Base-by-base conservation (phyloP, 2,888 invertebrate genomes). In the Lepidochrysops patricia region DNA sequence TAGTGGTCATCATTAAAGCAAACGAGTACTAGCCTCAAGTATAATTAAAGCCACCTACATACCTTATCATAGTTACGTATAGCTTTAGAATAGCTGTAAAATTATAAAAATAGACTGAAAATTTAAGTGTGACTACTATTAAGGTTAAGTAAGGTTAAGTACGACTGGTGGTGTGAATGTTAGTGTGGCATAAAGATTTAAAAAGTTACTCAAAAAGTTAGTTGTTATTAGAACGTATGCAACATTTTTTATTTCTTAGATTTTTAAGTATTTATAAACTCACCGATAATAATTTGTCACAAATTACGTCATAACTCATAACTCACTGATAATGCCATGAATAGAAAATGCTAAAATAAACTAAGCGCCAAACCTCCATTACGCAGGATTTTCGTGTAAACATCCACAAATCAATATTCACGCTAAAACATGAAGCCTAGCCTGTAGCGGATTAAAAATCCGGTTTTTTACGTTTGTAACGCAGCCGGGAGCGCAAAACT, bases 1-100 rank as follows among this genome's bases (percentile, higher is more conserved):
- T 82, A 86, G 84, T 84, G 81, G 84, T 85, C 78, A 84, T 77
- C 83, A 84, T 84, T 82, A 83, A 84, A 74, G 80, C 75, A 79
- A 82, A 82, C 82, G 83, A 83, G 80, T 80, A 77, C 75, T 79
- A 80, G 82, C 80, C 73, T 64, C 79, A 72, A 81, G 84, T 81
- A 84, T 83, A 86, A 85, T 84, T 85, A 86, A 77, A 73, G 76
- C 77, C 75, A 79, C 84, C 80, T 76, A 83, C 84, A 83, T 83
- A n/a, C 83, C 82, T 84, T 85, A 86, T 84, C 85, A 79, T 80
- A 80, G 85, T 80, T 82, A 85, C 78, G 84, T 9, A 7, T 9
- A 13, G 19, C 9, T 32, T 32, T 15, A 54, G 32, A 54, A 54
- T 7, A 13, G 29, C 5, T n/a, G 25, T 12, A 7, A 19, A 25